Percentiles rank a stretch among this genome's conserved stretches.
These are phyloP conservation scores for Crocuta crocuta DNA, from an alignment of 2,113 vertebrate genomes.

Conservation along the genomic window DNA sequence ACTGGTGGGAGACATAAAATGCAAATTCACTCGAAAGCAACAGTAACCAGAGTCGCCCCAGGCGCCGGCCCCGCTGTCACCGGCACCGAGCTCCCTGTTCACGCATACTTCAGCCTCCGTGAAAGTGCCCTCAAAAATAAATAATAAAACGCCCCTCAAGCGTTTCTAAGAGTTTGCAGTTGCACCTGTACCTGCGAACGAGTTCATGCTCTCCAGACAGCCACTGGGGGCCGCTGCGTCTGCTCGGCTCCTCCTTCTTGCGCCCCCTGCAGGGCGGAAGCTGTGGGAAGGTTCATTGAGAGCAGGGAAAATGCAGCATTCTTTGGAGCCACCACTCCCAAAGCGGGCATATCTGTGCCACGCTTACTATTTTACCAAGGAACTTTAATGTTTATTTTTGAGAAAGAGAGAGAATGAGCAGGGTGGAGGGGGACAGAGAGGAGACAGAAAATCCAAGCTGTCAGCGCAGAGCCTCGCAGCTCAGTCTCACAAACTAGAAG, in stretches of 20 bases:
- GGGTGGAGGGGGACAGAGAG: too few species aligned
- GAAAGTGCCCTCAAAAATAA: background rate
- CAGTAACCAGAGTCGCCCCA: conserved; percentile 35
- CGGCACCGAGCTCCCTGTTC: conserved; percentile 32
- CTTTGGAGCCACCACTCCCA: background rate
- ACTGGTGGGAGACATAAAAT: conserved; percentile 63
- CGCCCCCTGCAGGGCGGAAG: background rate
- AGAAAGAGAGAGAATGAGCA: too few species aligned
- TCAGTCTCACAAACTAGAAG: too few species aligned
- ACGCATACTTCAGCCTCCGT: background rate
- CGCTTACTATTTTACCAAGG: background rate
- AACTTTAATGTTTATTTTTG: background rate
- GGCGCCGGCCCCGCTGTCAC: conserved; percentile 59
- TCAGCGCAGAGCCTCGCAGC: too few species aligned
- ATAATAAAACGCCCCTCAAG: background rate
- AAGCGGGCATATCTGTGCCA: background rate
- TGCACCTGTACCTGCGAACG: background rate
- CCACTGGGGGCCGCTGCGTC: background rate
- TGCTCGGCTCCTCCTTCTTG: fast-evolving
- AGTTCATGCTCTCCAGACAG: background rate
- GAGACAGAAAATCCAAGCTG: too few species aligned
- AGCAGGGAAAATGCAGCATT: background rate
- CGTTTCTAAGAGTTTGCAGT: background rate
- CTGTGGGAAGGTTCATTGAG: too few species aligned
- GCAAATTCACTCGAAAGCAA: conserved; percentile 73